phyloP scores from a whole-genome alignment of 2,113 vertebrate species.

The Smithornis capensis region DNA sequence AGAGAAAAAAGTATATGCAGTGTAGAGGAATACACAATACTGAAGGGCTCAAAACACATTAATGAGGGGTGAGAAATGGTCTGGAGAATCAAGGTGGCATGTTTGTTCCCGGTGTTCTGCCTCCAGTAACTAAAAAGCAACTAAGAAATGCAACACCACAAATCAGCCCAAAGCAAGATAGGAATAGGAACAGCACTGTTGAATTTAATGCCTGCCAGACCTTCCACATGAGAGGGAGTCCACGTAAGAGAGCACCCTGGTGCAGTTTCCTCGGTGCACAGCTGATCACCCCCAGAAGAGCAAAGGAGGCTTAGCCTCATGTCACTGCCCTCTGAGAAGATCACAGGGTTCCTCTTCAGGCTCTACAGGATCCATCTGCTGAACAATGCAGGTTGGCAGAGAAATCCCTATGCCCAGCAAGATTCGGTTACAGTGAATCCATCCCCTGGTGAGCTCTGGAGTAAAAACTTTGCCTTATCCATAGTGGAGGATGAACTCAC shows the following conservation, averaged over 20 bases:
- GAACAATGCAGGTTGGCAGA: accelerated
- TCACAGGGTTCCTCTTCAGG: neutral
- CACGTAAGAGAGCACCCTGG: accelerated
- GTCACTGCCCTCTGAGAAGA: no score
- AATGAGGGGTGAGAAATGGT: neutral
- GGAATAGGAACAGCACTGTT: accelerated
- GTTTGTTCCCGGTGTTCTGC: neutral
- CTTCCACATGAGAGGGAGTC: accelerated
- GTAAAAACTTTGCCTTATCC: neutral
- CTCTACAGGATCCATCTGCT: neutral
- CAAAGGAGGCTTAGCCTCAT: neutral
- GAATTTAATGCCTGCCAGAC: accelerated
- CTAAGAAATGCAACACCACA: neutral
- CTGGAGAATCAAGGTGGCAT: neutral
- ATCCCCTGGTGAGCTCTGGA: neutral
- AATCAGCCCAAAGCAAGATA: neutral
- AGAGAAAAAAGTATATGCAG: neutral
- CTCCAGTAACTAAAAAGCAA: neutral
- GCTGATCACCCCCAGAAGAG: neutral
- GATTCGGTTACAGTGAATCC: neutral
- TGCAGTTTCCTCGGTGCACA: neutral
- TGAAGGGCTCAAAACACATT: neutral
- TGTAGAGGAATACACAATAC: neutral
- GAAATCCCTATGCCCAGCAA: neutral
- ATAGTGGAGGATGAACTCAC: neutral